Conservation (phyloP, 2,113 vertebrate species). For the Cichladusa arquata region DNA sequence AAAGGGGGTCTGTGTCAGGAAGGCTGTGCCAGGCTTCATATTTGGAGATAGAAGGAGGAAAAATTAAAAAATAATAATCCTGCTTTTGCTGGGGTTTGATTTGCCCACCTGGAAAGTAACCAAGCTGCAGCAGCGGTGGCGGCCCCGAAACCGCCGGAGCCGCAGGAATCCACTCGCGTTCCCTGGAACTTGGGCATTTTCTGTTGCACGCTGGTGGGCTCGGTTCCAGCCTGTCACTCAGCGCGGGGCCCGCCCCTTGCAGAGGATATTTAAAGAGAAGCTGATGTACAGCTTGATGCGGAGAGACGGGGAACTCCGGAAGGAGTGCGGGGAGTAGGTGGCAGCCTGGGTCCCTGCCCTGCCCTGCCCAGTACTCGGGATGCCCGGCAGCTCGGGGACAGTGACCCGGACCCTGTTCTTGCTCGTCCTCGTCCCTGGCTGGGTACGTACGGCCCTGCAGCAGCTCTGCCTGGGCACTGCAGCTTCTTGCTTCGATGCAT, state of each 20-base stretch:
- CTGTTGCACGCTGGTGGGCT: neutral
- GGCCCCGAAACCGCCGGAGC: neutral
- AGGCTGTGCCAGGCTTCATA: neutral
- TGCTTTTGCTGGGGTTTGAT: neutral
- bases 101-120: neutral
- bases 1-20: neutral
- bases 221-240: neutral
- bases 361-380: neutral
- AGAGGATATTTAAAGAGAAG: constrained; percentile 29
- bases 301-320: neutral
- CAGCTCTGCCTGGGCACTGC: neutral
- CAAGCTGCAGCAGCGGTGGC: neutral
- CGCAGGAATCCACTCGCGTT: neutral
- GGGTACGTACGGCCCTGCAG: constrained; percentile 13
- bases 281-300: neutral
- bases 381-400: neutral
- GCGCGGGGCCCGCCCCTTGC: neutral
- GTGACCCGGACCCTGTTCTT: neutral
- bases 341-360: neutral
- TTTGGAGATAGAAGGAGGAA: neutral
- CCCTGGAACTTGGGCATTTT: neutral
- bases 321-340: accelerated
- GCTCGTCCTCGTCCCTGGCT: neutral
- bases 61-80: neutral
- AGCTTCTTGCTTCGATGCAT: neutral